Evolutionary conservation across 2,888 invertebrate genomes (phyloP).

Genomic region (Clusia tigrina): DNA sequence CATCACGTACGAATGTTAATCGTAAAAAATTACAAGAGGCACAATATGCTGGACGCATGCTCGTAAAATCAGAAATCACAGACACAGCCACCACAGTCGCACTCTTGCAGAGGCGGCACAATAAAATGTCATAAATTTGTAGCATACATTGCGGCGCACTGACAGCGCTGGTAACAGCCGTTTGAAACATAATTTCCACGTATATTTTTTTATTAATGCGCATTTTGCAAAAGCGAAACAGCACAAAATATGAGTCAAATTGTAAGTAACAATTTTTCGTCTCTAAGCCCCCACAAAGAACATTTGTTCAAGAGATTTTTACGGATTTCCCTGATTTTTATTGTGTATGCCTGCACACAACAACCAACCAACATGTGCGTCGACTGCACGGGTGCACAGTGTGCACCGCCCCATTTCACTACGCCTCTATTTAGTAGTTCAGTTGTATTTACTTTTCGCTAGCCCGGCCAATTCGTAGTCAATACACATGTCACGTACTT

Average conservation of each 20-base stretch:
- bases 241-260: not conserved
- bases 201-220: not conserved
- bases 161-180: not conserved
- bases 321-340: not conserved
- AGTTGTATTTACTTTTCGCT: not conserved
- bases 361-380: not conserved
- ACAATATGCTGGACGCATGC: too few relatives aligned
- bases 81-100: not conserved
- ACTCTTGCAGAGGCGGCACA: not conserved
- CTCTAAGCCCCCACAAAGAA: not conserved
- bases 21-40: constrained; percentile 9
- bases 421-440: not conserved
- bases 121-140: not conserved
- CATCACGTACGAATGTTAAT: constrained; percentile 1
- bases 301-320: not conserved
- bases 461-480: constrained; percentile 32
- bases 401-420: not conserved
- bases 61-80: constrained; percentile 4
- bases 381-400: not conserved
- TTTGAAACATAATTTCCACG: not conserved
- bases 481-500: constrained; percentile 56
- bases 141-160: constrained; percentile 1
- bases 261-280: constrained; percentile 2
- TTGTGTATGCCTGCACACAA: not conserved
- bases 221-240: not conserved